phyloP scores from a whole-genome alignment of 92 coral and sea anemone genomes.

The Actinostola sp. region DNA sequence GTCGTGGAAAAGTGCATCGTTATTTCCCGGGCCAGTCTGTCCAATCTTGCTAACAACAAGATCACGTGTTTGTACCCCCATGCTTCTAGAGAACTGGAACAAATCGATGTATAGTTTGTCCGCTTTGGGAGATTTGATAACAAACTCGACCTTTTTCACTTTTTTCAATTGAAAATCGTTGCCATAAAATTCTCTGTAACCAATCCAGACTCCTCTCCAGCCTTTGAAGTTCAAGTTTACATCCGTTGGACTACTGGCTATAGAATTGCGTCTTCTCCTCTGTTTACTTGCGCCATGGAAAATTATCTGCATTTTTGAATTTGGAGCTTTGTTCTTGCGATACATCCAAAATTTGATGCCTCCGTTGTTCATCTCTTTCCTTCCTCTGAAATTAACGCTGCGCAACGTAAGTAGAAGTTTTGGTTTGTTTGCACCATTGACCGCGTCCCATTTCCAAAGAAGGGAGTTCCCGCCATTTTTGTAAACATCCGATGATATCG shows the following conservation, averaged over 20 bases:
- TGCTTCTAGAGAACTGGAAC: not conserved
- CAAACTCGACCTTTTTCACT: not conserved
- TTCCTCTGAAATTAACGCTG: too few species aligned
- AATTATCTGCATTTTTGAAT: slow-evolving; percentile 14
- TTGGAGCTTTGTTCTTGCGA: slow-evolving; percentile 9
- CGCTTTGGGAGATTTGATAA: not conserved
- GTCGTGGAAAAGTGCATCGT: not conserved
- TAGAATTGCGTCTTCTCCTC: too few species aligned
- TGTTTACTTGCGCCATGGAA: not conserved
- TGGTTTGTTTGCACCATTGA: not conserved
- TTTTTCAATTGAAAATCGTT: not conserved
- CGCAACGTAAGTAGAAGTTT: not conserved
- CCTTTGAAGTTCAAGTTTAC: slow-evolving; percentile 31
- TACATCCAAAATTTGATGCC: slow-evolving; percentile 74
- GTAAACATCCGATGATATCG: not conserved
- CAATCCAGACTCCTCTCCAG: slow-evolving; percentile 37
- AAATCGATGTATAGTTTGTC: slow-evolving; percentile 22
- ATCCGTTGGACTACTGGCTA: not conserved
- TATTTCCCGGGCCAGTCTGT: not conserved
- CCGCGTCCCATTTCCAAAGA: not conserved
- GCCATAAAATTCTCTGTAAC: slow-evolving; percentile 18
- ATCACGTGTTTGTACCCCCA: slow-evolving; percentile 15
- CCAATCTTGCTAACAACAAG: slow-evolving; percentile 8
- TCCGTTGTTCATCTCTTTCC: too few species aligned
- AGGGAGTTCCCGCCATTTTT: not conserved